phyloP scores from a whole-genome alignment of 1,140 invertebrate genomes.

The Drosophila pseudoobscura region DNA sequence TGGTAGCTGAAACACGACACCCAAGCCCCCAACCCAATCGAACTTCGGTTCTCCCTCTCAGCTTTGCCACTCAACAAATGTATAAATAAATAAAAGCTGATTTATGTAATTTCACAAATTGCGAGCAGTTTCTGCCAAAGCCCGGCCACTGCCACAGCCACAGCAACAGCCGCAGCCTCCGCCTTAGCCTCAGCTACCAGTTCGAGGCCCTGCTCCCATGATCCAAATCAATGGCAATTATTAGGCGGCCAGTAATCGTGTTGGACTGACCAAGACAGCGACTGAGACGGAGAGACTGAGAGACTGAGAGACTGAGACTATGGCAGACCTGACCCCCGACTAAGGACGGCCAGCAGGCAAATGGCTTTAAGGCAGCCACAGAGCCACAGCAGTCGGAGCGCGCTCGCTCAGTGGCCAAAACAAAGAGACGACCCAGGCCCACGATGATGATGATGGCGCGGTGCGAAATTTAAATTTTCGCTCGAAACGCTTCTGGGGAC shows the following conservation, averaged over 20 bases:
- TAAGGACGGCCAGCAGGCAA: conserved; percentile 34
- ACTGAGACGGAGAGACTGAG: background rate
- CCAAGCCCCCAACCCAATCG: conserved; percentile 3
- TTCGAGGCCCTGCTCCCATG: conserved; percentile 34
- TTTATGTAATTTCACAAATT: conserved; percentile 80
- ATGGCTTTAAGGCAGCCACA: conserved; percentile 3
- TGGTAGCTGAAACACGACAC: conserved; percentile 45
- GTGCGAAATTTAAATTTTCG: conserved; percentile 82
- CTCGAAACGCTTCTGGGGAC: conserved; percentile 80
- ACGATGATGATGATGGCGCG: conserved; percentile 46
- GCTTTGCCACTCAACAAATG: conserved; percentile 55
- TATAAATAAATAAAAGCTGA: conserved; percentile 81
- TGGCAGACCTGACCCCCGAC: conserved; percentile 61
- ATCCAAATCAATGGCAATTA: conserved; percentile 77
- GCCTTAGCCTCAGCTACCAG: conserved; percentile 9
- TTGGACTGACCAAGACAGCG: conserved; percentile 57
- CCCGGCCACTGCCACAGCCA: too few relatives aligned
- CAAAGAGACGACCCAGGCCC: conserved; percentile 53
- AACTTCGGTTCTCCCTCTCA: too few relatives aligned
- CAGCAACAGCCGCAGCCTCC: conserved; percentile 6
- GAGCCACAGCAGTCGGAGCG: conserved; percentile 25
- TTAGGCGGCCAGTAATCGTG: conserved; percentile 67
- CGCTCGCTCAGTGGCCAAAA: conserved; percentile 30
- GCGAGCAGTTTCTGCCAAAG: conserved; percentile 33
- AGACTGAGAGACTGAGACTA: background rate